Conservation (phyloP, 2,113 vertebrate genomes). For the Lagenorhynchus albirostris region DNA sequence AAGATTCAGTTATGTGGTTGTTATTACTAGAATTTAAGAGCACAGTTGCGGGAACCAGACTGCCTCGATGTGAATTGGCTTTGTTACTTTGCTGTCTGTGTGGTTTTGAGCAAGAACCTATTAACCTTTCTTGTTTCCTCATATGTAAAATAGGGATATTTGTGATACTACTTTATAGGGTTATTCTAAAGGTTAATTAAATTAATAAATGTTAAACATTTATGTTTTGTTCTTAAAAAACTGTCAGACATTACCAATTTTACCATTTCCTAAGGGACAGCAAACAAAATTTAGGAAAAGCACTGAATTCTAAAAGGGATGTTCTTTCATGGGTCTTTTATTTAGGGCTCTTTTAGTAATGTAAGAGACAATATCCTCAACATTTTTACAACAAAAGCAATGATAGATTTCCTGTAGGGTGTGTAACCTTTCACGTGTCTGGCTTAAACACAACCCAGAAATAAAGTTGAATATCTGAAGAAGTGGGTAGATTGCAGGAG, state of each 20-base stretch:
- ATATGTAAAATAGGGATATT: neutral
- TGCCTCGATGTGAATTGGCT: neutral
- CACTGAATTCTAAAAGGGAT: neutral
- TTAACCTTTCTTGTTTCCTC: slow-evolving; percentile 39
- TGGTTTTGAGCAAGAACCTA: slow-evolving; percentile 34
- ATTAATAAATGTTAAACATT: neutral
- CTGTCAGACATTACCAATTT: neutral
- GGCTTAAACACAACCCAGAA: neutral
- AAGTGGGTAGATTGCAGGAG: neutral
- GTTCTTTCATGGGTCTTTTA: neutral
- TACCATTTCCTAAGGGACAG: neutral
- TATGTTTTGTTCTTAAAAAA: neutral
- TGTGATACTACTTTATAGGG: neutral
- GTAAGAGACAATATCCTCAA: neutral
- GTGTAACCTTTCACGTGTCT: neutral
- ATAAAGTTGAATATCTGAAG: neutral
- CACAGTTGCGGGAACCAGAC: neutral
- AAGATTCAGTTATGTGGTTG: neutral
- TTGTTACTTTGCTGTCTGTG: slow-evolving; percentile 17
- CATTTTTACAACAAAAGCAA: neutral
- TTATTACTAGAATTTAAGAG: neutral
- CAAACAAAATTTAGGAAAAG: neutral
- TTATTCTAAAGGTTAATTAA: neutral
- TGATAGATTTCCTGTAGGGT: neutral
- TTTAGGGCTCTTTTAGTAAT: neutral